Evolutionary conservation across 2,888 invertebrate species (phyloP).

Genomic region (Nesidiocoris tenuis): DNA sequence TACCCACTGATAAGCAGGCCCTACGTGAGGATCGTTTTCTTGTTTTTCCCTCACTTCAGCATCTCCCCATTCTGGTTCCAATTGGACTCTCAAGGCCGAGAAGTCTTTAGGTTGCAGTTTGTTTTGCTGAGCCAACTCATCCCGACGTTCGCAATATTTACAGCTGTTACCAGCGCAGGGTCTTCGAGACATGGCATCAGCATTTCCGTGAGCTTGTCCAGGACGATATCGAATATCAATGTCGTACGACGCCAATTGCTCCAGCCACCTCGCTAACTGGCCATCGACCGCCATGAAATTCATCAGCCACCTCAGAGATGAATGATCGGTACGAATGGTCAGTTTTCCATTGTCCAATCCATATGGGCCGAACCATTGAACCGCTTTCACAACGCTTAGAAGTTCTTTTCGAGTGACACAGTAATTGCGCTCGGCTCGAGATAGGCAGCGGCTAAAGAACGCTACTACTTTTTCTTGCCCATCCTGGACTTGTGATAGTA

Average conservation of each 20-base stretch:
- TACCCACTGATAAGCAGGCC: not conserved
- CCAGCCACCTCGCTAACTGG: slow-evolving; percentile 52
- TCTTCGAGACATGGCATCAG: slow-evolving; percentile 50
- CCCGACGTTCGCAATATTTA: slow-evolving; percentile 30
- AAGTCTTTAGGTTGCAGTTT: not conserved
- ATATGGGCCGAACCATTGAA: not conserved
- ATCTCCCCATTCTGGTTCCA: not conserved
- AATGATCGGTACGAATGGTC: slow-evolving; percentile 9
- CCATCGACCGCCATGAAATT: slow-evolving; percentile 13
- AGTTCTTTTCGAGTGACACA: not conserved
- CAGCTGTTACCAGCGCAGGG: slow-evolving; percentile 39
- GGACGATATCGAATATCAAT: slow-evolving; percentile 2
- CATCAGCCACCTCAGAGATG: slow-evolving; percentile 17
- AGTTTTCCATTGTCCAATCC: slow-evolving; percentile 1
- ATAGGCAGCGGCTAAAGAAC: slow-evolving; percentile 7
- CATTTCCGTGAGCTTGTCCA: slow-evolving; percentile 49
- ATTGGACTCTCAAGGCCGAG: not conserved
- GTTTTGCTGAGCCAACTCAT: not conserved
- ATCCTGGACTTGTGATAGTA: too few relatives aligned
- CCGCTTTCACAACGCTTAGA: slow-evolving; percentile 10
- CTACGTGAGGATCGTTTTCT: not conserved
- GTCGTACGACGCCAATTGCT: slow-evolving; percentile 30
- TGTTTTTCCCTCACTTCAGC: not conserved
- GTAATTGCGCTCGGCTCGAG: not conserved
- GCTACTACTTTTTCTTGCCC: too few relatives aligned